These are phyloP conservation scores for Chloroceryle amazona DNA, from an alignment of 2,797 vertebrate genomes.

Conservation along the genomic window DNA sequence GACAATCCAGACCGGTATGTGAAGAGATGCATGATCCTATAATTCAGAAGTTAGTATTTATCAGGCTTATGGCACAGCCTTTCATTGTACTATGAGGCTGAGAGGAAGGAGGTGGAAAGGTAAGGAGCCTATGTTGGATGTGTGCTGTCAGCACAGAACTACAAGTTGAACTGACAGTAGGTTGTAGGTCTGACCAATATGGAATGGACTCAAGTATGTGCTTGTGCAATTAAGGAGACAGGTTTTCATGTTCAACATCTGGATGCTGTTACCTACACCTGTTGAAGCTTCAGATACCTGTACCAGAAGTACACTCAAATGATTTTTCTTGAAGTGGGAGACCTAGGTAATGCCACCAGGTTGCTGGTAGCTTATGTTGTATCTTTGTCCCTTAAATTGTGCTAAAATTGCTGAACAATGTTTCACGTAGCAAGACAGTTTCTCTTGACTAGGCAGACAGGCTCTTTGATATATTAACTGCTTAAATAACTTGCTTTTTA, in stretches of 20 bases:
- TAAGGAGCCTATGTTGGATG: background rate
- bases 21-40: background rate
- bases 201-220: background rate
- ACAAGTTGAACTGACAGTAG: background rate
- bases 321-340: background rate
- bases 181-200: background rate
- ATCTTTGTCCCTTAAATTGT: background rate
- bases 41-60: background rate
- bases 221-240: background rate
- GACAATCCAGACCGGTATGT: background rate
- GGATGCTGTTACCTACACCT: background rate
- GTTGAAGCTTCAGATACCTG: background rate
- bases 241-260: background rate
- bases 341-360: background rate
- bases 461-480: constrained; percentile 5
- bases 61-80: background rate
- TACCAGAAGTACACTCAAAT: background rate
- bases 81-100: background rate
- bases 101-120: background rate
- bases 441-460: background rate
- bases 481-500: constrained; percentile 17
- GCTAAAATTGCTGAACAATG: background rate
- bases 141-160: background rate
- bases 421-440: background rate
- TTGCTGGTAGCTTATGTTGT: background rate